Percentiles rank a stretch among this genome's conserved stretches.
Evolutionary conservation across 2,797 vertebrate species (phyloP).

Genomic region (Hemitrygon akajei): DNA sequence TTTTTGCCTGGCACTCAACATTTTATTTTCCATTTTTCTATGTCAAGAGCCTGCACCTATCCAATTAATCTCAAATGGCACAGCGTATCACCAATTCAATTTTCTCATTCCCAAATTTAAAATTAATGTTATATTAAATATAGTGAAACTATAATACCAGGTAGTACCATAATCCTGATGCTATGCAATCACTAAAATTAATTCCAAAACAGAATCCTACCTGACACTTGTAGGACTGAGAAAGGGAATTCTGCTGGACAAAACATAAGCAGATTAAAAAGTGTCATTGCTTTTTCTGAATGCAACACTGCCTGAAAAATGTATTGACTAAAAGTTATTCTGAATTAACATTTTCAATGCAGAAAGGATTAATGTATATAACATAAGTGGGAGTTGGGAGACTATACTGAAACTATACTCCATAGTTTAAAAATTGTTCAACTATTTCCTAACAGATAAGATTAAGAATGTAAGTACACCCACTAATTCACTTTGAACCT

Average conservation of each 20-base stretch:
- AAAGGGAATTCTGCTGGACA: constrained; percentile 32
- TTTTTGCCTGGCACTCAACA: background rate
- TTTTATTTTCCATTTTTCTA: background rate
- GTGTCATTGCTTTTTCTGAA: background rate
- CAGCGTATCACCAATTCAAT: background rate
- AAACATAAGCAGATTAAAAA: constrained; percentile 34
- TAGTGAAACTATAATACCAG: constrained; percentile 13
- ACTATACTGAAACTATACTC: background rate
- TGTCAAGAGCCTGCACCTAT: background rate
- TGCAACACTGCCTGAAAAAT: background rate
- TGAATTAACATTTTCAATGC: constrained; percentile 17
- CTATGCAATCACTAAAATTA: constrained; percentile 21
- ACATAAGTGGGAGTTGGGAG: background rate
- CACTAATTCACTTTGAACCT: background rate
- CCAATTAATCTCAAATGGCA: background rate
- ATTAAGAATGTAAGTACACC: constrained; percentile 5
- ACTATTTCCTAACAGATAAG: background rate
- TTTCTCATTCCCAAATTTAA: constrained; percentile 11
- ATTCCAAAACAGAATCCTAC: constrained; percentile 31
- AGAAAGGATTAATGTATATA: background rate
- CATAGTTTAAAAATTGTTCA: background rate
- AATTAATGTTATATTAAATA: background rate
- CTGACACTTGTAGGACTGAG: constrained; percentile 21
- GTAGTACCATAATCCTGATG: background rate
- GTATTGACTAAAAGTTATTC: background rate